Percentiles rank a stretch among this genome's conserved stretches.
Evolutionary conservation across 2,888 invertebrate species (phyloP).

Genomic region (Leptothorax acervorum): DNA sequence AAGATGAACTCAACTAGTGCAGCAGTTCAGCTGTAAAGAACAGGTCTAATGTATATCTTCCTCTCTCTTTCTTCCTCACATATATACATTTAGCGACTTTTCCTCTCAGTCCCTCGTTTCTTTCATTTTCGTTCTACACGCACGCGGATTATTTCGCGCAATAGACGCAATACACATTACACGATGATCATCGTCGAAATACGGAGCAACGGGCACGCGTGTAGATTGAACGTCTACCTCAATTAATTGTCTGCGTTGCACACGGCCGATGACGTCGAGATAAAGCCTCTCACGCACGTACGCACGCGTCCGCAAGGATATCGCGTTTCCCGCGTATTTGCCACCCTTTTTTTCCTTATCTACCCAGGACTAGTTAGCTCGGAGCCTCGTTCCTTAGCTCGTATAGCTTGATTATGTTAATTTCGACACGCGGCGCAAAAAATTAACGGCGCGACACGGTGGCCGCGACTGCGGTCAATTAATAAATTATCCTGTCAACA

Average conservation of each 20-base stretch:
- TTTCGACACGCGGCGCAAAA: constrained; percentile 50
- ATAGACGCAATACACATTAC: constrained; percentile 46
- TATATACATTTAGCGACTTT: constrained; percentile 26
- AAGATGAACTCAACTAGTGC: too few relatives aligned
- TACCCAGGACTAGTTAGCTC: constrained; percentile 22
- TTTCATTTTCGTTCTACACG: constrained; percentile 51
- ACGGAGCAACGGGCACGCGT: not conserved
- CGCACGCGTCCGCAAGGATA: constrained; percentile 58
- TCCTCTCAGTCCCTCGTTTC: constrained; percentile 45
- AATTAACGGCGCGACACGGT: constrained; percentile 45
- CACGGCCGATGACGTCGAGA: constrained; percentile 53
- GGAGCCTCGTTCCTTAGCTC: constrained; percentile 61
- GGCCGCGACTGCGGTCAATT: constrained; percentile 59
- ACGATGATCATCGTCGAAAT: constrained; percentile 55
- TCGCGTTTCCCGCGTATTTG: constrained; percentile 50
- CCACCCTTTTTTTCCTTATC: not conserved
- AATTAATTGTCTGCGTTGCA: constrained; percentile 32
- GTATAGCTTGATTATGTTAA: constrained; percentile 71
- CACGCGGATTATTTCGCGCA: constrained; percentile 66
- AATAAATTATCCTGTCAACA: constrained; percentile 64
- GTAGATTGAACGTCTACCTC: constrained; percentile 36
- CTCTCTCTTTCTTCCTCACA: constrained; percentile 45
- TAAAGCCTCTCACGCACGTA: constrained; percentile 29
- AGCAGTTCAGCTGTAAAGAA: too few relatives aligned
- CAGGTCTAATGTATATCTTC: not conserved